Percentiles rank a stretch among this genome's conserved stretches.
Conservation (phyloP, 2,888 invertebrate genomes). For the Agrotis puta region DNA sequence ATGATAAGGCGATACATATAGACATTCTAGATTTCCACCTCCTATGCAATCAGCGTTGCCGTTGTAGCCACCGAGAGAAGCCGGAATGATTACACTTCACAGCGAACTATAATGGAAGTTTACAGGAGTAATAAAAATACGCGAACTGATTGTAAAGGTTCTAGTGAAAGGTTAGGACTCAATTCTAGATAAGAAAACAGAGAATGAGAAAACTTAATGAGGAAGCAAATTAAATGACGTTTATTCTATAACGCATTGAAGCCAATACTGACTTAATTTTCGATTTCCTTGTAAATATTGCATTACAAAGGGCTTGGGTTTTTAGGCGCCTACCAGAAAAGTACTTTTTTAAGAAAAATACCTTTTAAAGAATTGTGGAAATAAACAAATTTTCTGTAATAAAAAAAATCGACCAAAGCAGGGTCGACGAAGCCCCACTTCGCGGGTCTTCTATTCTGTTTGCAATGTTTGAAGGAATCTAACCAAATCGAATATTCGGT, state of each 20-base stretch:
- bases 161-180: background rate
- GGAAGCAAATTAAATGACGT: background rate
- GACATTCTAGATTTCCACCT: conserved; percentile 6
- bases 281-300: too few relatives aligned
- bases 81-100: conserved; percentile 27
- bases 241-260: background rate
- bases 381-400: too few relatives aligned
- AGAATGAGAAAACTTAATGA: background rate
- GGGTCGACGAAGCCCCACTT: too few relatives aligned
- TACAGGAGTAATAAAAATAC: conserved; percentile 11
- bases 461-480: too few relatives aligned
- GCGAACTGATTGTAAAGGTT: conserved; percentile 6
- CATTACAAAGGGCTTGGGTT: too few relatives aligned
- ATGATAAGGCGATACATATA: conserved; percentile 2
- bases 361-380: too few relatives aligned
- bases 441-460: too few relatives aligned
- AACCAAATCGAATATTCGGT: too few relatives aligned
- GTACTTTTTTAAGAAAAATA: too few relatives aligned
- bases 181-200: background rate
- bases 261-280: background rate
- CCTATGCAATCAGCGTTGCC: conserved; percentile 22
- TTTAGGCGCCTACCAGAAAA: too few relatives aligned
- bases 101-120: conserved; percentile 20
- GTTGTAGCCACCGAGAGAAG: background rate
- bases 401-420: too few relatives aligned